Percentiles rank a stretch among this genome's conserved stretches.
Conservation (phyloP, 2,888 invertebrate genomes). For the Parnassius smintheus region DNA sequence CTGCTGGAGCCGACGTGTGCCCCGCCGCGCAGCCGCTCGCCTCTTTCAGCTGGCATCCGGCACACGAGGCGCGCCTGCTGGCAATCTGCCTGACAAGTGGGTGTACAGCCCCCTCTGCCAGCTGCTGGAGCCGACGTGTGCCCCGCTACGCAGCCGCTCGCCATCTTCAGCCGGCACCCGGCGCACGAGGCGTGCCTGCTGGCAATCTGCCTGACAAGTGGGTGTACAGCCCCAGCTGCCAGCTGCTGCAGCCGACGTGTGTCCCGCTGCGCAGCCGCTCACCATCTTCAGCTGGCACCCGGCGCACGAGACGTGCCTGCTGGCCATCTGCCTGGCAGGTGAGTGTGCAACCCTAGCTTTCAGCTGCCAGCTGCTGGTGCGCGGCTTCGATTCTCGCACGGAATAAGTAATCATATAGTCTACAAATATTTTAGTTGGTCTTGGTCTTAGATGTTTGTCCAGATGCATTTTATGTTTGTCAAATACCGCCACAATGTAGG, state of each 20-base stretch:
- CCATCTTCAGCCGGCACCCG: slow-evolving; percentile 94
- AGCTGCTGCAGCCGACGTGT: too few relatives aligned
- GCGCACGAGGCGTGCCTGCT: slow-evolving; percentile 88
- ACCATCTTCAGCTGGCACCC: slow-evolving; percentile 95
- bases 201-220: slow-evolving; percentile 82
- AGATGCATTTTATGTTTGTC: too few relatives aligned
- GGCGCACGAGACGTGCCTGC: slow-evolving; percentile 87
- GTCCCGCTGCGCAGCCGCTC: too few relatives aligned
- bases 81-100: slow-evolving; percentile 82
- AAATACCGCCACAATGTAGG: too few relatives aligned
- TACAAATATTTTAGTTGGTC: too few relatives aligned
- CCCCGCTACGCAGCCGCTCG: slow-evolving; percentile 34
- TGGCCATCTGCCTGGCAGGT: slow-evolving; percentile 84
- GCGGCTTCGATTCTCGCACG: too few relatives aligned
- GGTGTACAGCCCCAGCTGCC: neutral
- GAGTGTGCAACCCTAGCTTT: neutral
- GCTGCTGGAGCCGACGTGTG: too few relatives aligned
- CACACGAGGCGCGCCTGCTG: slow-evolving; percentile 88
- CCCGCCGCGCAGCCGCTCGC: slow-evolving; percentile 45
- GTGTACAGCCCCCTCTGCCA: neutral
- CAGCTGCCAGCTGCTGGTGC: too few relatives aligned
- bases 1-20: too few relatives aligned
- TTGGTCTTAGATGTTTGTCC: too few relatives aligned
- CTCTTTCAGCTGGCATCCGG: slow-evolving; percentile 94
- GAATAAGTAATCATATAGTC: too few relatives aligned